Evolutionary conservation across 2,113 vertebrate genomes (phyloP).

Genomic region (Brevimyrus niger): DNA sequence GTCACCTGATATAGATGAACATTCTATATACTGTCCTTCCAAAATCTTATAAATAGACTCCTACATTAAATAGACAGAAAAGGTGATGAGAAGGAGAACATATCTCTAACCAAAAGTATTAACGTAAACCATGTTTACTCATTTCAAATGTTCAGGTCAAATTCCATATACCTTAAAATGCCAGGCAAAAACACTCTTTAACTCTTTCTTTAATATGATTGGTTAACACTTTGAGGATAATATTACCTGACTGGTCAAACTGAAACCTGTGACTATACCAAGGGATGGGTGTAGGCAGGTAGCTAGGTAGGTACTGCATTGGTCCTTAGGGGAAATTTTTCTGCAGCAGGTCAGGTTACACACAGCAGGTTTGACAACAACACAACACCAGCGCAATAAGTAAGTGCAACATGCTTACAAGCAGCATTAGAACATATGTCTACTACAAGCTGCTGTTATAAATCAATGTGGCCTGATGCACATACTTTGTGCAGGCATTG

Average conservation of each 20-base stretch:
- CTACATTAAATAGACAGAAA: background rate
- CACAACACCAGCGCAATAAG: background rate
- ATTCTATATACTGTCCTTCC: background rate
- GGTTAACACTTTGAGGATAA: background rate
- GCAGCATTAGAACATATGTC: background rate
- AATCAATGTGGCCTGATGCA: conserved; percentile 37
- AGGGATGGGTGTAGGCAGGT: background rate
- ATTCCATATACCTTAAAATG: background rate
- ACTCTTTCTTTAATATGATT: background rate
- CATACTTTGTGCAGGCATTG: conserved; percentile 23
- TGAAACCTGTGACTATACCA: background rate
- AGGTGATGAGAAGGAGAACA: background rate
- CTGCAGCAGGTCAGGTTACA: background rate
- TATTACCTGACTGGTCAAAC: background rate
- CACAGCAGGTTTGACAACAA: background rate
- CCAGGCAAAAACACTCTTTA: background rate
- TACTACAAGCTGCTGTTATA: conserved; percentile 17
- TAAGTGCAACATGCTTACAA: background rate
- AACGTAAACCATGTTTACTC: background rate
- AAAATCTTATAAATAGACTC: background rate
- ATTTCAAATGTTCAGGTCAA: background rate
- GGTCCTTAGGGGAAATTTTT: background rate
- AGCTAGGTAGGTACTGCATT: background rate
- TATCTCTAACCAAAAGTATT: background rate
- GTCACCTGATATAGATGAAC: background rate